Evolutionary conservation across 2,797 vertebrate genomes (phyloP).

Genomic region (Oryzias sinensis): DNA sequence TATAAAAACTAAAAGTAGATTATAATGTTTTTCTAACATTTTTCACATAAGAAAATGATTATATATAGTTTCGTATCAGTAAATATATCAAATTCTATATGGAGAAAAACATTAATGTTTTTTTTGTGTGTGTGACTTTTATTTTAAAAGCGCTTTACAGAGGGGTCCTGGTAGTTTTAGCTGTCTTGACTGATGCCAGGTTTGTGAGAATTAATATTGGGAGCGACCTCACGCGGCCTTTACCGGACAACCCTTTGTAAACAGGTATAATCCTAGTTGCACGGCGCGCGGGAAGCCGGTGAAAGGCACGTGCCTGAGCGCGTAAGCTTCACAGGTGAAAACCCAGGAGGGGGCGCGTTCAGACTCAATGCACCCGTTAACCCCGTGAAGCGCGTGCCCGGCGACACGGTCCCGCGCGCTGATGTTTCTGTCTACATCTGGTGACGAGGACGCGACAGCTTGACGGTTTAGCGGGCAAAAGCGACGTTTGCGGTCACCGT

Average conservation of each 20-base stretch:
- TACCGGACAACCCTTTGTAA: slow-evolving; percentile 43
- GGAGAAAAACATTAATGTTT: not conserved
- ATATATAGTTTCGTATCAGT: no score
- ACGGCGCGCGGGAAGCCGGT: slow-evolving; percentile 21
- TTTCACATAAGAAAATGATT: no score
- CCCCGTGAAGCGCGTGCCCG: slow-evolving; percentile 61
- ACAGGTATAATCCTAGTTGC: slow-evolving; percentile 42
- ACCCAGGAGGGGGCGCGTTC: slow-evolving; percentile 52
- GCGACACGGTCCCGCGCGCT: slow-evolving; percentile 56
- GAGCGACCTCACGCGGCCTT: slow-evolving; percentile 73
- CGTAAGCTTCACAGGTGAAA: slow-evolving; percentile 47
- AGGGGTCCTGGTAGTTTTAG: slow-evolving; percentile 16
- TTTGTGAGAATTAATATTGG: slow-evolving; percentile 60
- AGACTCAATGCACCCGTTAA: slow-evolving; percentile 73
- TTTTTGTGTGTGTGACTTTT: slow-evolving; percentile 34
- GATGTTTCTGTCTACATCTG: slow-evolving; percentile 72
- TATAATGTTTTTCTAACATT: no score
- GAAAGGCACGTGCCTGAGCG: slow-evolving; percentile 40
- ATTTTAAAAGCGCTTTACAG: slow-evolving; percentile 40
- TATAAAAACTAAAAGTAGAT: not conserved
- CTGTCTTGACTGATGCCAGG: slow-evolving; percentile 13
- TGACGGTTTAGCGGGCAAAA: not conserved
- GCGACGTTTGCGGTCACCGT: slow-evolving; percentile 12
- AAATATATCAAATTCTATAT: not conserved
- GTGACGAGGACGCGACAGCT: slow-evolving; percentile 37